Evolutionary conservation across 2,888 invertebrate species (phyloP).

Genomic region (Diogma glabrata): DNA sequence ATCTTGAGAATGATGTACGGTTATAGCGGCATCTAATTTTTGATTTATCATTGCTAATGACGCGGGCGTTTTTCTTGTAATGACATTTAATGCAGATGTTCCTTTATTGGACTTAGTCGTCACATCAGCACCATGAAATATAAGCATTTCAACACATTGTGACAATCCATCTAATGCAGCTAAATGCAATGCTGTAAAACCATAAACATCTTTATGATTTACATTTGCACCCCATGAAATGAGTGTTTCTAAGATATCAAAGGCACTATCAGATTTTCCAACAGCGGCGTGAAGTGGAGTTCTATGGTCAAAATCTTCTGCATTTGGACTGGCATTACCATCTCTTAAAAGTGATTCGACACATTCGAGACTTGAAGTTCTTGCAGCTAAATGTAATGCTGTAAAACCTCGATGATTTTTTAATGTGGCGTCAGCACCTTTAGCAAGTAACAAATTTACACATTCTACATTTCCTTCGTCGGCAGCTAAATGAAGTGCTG

Average conservation of each 20-base stretch:
- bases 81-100: conserved; percentile 73
- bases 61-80: conserved; percentile 75
- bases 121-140: conserved; percentile 79
- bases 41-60: conserved; percentile 72
- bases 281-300: conserved; percentile 76
- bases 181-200: conserved; percentile 74
- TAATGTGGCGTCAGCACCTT: conserved; percentile 62
- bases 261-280: conserved; percentile 69
- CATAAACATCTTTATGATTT: conserved; percentile 73
- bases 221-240: conserved; percentile 72
- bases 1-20: conserved; percentile 64
- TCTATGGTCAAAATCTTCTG: conserved; percentile 67
- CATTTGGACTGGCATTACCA: conserved; percentile 65
- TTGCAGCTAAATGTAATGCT: conserved; percentile 72
- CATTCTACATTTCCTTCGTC: conserved; percentile 79
- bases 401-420: conserved; percentile 73
- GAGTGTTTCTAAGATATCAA: conserved; percentile 66
- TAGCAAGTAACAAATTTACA: conserved; percentile 57
- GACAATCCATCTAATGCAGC: conserved; percentile 77
- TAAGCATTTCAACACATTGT: conserved; percentile 72
- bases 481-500: conserved; percentile 74
- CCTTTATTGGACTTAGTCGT: conserved; percentile 79
- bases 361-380: conserved; percentile 68
- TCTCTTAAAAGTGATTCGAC: conserved; percentile 64
- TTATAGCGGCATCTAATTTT: conserved; percentile 69